Conservation (phyloP, 2,797 vertebrate species). For the Neosalanx taihuensis region DNA sequence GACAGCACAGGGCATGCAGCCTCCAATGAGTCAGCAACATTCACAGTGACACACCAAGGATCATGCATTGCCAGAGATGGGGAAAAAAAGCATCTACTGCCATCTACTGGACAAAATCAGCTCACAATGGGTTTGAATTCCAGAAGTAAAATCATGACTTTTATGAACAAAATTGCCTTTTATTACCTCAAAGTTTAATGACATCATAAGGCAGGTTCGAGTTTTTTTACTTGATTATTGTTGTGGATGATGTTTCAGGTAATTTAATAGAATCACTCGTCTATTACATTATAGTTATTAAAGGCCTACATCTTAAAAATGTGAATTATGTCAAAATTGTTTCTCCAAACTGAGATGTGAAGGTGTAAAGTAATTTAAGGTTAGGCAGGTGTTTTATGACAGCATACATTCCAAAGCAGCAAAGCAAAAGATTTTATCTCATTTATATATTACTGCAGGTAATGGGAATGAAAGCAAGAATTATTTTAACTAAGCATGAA, state of each 20-base stretch:
- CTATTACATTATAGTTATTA: not conserved
- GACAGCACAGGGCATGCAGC: conserved; percentile 14
- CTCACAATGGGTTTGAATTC: not conserved
- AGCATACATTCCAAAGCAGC: not conserved
- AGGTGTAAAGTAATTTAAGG: too few relatives aligned
- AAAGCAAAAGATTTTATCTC: too few relatives aligned
- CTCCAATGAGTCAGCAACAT: conserved; percentile 61
- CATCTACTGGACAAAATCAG: conserved; percentile 57
- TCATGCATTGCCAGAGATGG: not conserved
- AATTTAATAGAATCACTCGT: not conserved
- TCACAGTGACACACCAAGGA: conserved; percentile 23
- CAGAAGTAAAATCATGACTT: too few relatives aligned
- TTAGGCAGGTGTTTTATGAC: not conserved
- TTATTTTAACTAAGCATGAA: too few relatives aligned
- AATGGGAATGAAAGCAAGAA: too few relatives aligned
- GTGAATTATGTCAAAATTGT: too few relatives aligned
- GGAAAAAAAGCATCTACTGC: conserved; percentile 49
- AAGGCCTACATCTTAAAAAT: not conserved
- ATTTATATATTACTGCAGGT: too few relatives aligned
- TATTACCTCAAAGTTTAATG: too few relatives aligned
- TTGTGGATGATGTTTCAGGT: not conserved
- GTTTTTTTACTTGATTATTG: too few relatives aligned
- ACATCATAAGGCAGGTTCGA: too few relatives aligned
- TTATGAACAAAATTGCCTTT: too few relatives aligned
- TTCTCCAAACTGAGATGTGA: too few relatives aligned